phyloP scores from a whole-genome alignment of 2,113 vertebrate species.

The Galeopterus variegatus region DNA sequence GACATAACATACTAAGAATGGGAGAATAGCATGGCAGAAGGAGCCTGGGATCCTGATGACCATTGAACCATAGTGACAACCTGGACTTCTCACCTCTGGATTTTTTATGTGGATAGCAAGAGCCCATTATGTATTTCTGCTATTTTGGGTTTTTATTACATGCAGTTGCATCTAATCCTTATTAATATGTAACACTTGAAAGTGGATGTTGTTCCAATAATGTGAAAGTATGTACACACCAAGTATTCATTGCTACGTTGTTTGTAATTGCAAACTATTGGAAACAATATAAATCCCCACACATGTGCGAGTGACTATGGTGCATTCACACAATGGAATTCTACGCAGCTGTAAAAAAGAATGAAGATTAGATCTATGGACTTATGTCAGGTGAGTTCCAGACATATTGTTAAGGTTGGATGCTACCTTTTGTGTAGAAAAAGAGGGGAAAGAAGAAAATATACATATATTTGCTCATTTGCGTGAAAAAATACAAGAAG shows the following conservation, averaged over 20 bases:
- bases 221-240: background rate
- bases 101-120: background rate
- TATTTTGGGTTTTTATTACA: slow-evolving; percentile 1
- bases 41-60: background rate
- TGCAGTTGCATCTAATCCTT: background rate
- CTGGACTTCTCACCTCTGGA: background rate
- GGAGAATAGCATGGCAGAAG: background rate
- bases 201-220: background rate
- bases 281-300: background rate
- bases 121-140: background rate
- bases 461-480: background rate
- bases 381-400: background rate
- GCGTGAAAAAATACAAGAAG: background rate
- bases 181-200: background rate
- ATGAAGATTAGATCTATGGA: background rate
- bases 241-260: background rate
- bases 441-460: background rate
- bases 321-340: background rate
- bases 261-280: background rate
- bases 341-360: background rate
- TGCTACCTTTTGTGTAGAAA: background rate
- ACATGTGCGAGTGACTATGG: background rate
- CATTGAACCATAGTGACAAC: background rate
- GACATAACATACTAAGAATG: background rate
- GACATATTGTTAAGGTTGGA: background rate